phyloP scores from a whole-genome alignment of 2,888 invertebrate genomes.

The Caenorhabditis sulstoni region DNA sequence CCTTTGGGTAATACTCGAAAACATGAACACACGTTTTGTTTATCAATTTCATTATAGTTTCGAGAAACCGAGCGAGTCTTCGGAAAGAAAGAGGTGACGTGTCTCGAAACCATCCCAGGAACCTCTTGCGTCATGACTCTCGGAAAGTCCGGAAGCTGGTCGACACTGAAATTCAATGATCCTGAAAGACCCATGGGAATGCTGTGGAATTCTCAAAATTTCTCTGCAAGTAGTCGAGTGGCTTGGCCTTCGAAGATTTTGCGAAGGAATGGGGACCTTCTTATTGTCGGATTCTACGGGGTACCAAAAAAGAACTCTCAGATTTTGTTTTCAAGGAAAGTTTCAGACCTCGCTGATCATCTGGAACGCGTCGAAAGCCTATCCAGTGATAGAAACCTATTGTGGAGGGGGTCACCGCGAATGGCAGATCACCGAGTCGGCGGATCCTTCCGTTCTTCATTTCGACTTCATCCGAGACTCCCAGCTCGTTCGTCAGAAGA shows the following conservation, averaged over 20 bases:
- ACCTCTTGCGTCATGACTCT: slow-evolving; percentile 24
- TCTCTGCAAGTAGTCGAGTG: slow-evolving; percentile 35
- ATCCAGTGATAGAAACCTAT: slow-evolving; percentile 24
- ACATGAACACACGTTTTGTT: no score
- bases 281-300: slow-evolving; percentile 56
- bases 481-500: slow-evolving; percentile 14
- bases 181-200: background rate
- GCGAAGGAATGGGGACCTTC: background rate
- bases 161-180: slow-evolving; percentile 5
- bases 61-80: slow-evolving; percentile 9
- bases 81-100: slow-evolving; percentile 48
- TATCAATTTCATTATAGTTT: no score
- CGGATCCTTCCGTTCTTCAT: background rate
- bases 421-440: slow-evolving; percentile 20
- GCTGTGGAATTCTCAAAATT: slow-evolving; percentile 23
- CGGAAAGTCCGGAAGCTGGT: slow-evolving; percentile 47
- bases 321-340: no score
- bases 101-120: slow-evolving; percentile 6
- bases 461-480: slow-evolving; percentile 34
- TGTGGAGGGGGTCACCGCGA: slow-evolving; percentile 55
- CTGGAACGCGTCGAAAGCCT: slow-evolving; percentile 26
- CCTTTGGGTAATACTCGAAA: no score
- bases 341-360: slow-evolving; percentile 46
- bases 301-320: slow-evolving; percentile 6
- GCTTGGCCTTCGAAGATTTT: slow-evolving; percentile 48